Conservation (phyloP, 1,140 invertebrate genomes). For the Phthorimaea operculella region DNA sequence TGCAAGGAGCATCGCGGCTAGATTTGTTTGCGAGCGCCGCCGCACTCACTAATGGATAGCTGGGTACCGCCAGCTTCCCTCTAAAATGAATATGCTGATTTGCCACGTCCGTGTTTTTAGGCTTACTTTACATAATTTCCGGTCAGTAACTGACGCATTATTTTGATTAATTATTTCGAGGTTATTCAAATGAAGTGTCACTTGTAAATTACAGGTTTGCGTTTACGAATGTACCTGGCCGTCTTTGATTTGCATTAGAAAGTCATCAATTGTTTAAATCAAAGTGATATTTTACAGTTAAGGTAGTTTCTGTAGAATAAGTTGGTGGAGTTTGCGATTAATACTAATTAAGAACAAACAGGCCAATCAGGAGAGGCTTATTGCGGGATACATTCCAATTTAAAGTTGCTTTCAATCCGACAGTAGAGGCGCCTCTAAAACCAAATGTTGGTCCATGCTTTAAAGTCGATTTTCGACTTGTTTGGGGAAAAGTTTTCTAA, state of each 20-base stretch:
- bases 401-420: slow-evolving; percentile 63
- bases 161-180: slow-evolving; percentile 40
- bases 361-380: slow-evolving; percentile 64
- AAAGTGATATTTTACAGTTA: slow-evolving; percentile 38
- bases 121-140: slow-evolving; percentile 63
- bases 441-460: slow-evolving; percentile 61
- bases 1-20: slow-evolving; percentile 42
- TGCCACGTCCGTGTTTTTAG: slow-evolving; percentile 53
- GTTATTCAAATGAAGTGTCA: slow-evolving; percentile 27
- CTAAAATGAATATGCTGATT: slow-evolving; percentile 61
- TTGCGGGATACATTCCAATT: slow-evolving; percentile 67
- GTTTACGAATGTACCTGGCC: not conserved
- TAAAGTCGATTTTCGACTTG: slow-evolving; percentile 65
- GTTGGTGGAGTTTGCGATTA: slow-evolving; percentile 48
- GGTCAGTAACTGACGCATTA: slow-evolving; percentile 51
- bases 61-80: slow-evolving; percentile 32
- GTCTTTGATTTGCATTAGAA: not conserved
- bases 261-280: slow-evolving; percentile 10
- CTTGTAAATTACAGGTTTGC: not conserved
- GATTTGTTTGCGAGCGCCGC: slow-evolving; percentile 41
- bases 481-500: slow-evolving; percentile 63
- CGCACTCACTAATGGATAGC: slow-evolving; percentile 56
- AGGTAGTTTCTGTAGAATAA: slow-evolving; percentile 30
- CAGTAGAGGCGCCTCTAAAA: slow-evolving; percentile 48
- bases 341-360: slow-evolving; percentile 66